These are phyloP conservation scores for Lasius fuliginosus DNA, from an alignment of 2,888 invertebrate species.

Conservation along the genomic window DNA sequence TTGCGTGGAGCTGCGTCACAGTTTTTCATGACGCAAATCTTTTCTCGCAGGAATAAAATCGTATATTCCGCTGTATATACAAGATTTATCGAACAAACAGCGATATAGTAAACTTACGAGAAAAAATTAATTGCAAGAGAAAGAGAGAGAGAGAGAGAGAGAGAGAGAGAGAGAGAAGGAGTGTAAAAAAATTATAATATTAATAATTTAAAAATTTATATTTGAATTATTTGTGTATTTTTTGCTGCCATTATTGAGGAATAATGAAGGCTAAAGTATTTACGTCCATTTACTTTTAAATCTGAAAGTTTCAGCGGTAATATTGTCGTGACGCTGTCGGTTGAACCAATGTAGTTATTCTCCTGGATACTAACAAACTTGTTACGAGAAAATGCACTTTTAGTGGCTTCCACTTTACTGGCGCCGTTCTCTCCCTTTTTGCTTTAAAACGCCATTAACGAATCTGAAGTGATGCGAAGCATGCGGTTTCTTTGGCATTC, in stretches of 20 bases:
- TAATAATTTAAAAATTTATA: neutral
- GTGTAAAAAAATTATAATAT: neutral
- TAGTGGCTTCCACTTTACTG: conserved; percentile 37
- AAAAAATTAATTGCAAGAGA: neutral
- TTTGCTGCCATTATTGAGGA: neutral
- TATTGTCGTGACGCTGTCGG: conserved; percentile 10
- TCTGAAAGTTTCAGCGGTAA: conserved; percentile 14
- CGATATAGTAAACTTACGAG: neutral
- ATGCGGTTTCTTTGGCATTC: conserved; percentile 33
- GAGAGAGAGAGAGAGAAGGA: too few relatives aligned
- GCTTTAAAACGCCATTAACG: conserved; percentile 21
- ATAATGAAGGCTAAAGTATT: neutral
- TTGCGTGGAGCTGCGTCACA: conserved; percentile 5
- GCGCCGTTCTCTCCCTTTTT: conserved; percentile 49
- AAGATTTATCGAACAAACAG: too few relatives aligned
- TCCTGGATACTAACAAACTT: conserved; percentile 32
- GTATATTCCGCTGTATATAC: neutral
- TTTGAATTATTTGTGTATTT: neutral
- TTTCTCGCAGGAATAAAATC: neutral
- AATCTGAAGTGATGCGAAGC: conserved; percentile 26
- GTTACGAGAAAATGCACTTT: conserved; percentile 53
- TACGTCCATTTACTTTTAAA: neutral
- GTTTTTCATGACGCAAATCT: conserved; percentile 14
- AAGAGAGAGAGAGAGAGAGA: too few relatives aligned
- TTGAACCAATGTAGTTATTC: neutral